Evolutionary conservation across 2,888 invertebrate genomes (phyloP).

Genomic region (Adelphocoris suturalis): DNA sequence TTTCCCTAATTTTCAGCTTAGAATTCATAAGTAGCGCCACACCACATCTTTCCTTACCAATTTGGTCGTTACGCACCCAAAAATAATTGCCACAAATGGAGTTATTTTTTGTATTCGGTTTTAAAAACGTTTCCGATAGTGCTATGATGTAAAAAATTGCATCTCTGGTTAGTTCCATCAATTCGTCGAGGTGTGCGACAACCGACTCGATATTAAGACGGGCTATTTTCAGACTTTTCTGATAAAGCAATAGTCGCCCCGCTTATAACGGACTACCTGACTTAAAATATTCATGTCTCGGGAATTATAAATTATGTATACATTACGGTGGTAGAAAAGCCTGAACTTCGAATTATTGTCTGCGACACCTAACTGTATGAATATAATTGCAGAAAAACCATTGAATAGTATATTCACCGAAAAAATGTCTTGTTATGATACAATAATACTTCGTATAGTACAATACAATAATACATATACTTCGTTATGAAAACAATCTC

Average conservation of each 20-base stretch:
- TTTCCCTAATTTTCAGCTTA: neutral
- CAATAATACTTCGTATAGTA: no score
- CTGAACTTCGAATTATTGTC: no score
- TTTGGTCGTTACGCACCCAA: constrained; percentile 15
- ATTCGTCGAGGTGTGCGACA: constrained; percentile 1
- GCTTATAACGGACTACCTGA: neutral
- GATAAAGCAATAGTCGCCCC: neutral
- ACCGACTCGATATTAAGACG: constrained; percentile 34
- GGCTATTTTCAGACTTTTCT: constrained; percentile 18
- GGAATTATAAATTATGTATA: neutral
- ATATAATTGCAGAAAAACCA: no score
- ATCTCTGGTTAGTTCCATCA: neutral
- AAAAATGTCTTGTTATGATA: no score
- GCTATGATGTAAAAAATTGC: neutral
- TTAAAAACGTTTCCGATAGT: constrained; percentile 4
- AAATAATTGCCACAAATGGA: neutral
- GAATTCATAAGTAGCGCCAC: neutral
- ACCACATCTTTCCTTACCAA: neutral
- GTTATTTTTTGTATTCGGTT: neutral
- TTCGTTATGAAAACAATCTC: no score
- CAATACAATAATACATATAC: no score
- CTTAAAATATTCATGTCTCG: neutral
- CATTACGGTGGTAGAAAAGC: no score
- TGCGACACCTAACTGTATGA: no score
- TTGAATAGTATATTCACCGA: no score